Conservation (phyloP, 1,140 invertebrate genomes). For the Drosophila kikkawai region DNA sequence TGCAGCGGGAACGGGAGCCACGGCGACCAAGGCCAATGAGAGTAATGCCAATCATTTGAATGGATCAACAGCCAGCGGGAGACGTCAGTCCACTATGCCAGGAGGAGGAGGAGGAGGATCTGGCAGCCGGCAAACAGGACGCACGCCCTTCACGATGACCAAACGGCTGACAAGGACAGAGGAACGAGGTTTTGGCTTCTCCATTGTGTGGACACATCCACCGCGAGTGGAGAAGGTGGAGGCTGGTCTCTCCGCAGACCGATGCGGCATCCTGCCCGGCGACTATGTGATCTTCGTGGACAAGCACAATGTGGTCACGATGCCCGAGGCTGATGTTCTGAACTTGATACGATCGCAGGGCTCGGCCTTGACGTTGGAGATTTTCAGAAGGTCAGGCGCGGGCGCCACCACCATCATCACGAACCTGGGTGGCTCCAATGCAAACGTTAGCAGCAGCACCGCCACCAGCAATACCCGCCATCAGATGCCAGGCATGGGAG, state of each 20-base stretch:
- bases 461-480: conserved; percentile 69
- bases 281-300: conserved; percentile 95
- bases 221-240: conserved; percentile 95
- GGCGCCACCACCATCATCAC: conserved; percentile 45
- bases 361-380: conserved; percentile 89
- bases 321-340: conserved; percentile 90
- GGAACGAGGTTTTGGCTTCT: conserved; percentile 92
- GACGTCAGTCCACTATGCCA: conserved; percentile 58
- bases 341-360: conserved; percentile 89
- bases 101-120: conserved; percentile 4
- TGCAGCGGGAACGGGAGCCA: conserved; percentile 63
- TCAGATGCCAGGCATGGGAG: conserved; percentile 11
- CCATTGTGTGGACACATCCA: conserved; percentile 96
- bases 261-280: conserved; percentile 91
- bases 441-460: conserved; percentile 46
- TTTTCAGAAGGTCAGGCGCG: conserved; percentile 88
- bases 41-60: conserved; percentile 71
- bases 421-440: conserved; percentile 47
- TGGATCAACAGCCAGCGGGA: conserved; percentile 24
- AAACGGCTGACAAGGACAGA: conserved; percentile 87
- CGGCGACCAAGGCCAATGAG: conserved; percentile 64
- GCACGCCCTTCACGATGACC: conserved; percentile 93
- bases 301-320: conserved; percentile 93
- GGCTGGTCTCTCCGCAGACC: conserved; percentile 91
- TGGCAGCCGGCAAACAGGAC: conserved; percentile 85